Conservation (phyloP, 2,888 invertebrate genomes). For the Stenichneumon culpator region DNA sequence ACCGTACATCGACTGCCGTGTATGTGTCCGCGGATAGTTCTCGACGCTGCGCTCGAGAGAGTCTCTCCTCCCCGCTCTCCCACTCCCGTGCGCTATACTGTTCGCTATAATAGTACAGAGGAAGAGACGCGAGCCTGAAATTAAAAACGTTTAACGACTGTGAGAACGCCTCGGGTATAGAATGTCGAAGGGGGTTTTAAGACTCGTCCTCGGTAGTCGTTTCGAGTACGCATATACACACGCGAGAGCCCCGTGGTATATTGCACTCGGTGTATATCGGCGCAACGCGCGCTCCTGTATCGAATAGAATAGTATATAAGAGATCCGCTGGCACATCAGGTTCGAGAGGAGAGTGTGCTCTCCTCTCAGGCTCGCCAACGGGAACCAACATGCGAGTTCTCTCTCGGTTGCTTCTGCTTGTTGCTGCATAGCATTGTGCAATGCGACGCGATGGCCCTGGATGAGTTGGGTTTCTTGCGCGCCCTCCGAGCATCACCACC, state of each 20-base stretch:
- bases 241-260: constrained; percentile 22
- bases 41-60: not conserved
- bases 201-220: constrained; percentile 50
- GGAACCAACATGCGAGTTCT: constrained; percentile 32
- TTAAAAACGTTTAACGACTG: constrained; percentile 77
- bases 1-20: constrained; percentile 28
- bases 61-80: too few species aligned
- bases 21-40: not conserved
- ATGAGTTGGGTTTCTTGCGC: constrained; percentile 77
- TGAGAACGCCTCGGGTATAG: constrained; percentile 73
- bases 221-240: constrained; percentile 16
- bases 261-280: constrained; percentile 3
- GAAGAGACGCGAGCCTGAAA: constrained; percentile 66
- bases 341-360: constrained; percentile 49
- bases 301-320: constrained; percentile 12
- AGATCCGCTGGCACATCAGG: constrained; percentile 31
- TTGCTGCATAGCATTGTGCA: constrained; percentile 75
- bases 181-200: constrained; percentile 68
- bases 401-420: constrained; percentile 13
- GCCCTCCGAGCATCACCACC: constrained; percentile 43
- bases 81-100: constrained; percentile 1
- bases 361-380: constrained; percentile 23
- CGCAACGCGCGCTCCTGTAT: constrained; percentile 5
- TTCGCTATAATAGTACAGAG: constrained; percentile 4
- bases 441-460: constrained; percentile 73